These are phyloP conservation scores for Miniopterus natalensis DNA, from an alignment of 2,113 vertebrate species.

Conservation along the genomic window DNA sequence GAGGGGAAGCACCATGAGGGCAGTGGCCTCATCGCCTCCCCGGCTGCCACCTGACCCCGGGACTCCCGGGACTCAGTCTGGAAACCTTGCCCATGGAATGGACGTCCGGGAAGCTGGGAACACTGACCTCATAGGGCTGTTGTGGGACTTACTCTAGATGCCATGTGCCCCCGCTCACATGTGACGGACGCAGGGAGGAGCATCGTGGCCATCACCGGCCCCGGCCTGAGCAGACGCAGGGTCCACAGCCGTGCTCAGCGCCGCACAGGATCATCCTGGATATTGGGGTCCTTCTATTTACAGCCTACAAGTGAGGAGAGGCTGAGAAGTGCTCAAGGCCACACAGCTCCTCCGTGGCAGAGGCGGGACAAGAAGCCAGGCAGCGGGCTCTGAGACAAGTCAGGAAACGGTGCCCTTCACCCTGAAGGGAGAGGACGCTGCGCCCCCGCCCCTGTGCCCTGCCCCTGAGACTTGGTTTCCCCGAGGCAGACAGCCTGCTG, in stretches of 20 bases:
- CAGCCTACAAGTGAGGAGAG: too few species aligned
- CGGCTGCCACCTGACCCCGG: neutral
- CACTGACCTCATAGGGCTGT: accelerated
- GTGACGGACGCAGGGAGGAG: accelerated
- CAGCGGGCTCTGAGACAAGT: neutral
- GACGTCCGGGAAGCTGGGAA: neutral
- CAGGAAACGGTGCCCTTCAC: neutral
- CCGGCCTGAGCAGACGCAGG: neutral
- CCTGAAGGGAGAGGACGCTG: neutral
- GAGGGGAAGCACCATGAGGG: neutral
- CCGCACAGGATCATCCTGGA: accelerated
- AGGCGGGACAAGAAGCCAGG: neutral
- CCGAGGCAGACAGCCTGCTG: neutral
- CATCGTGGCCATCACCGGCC: accelerated
- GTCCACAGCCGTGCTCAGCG: accelerated
- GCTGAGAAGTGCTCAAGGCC: neutral
- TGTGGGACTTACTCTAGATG: accelerated
- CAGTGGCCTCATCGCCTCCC: accelerated
- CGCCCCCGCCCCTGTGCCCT: neutral
- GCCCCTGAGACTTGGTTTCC: accelerated
- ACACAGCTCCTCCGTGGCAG: accelerated
- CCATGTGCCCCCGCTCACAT: accelerated
- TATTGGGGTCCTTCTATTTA: accelerated
- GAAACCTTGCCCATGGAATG: neutral
- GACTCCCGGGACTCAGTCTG: accelerated